Conservation (phyloP, 92 coral and sea anemone genomes). For the Paramuricea clavata region DNA sequence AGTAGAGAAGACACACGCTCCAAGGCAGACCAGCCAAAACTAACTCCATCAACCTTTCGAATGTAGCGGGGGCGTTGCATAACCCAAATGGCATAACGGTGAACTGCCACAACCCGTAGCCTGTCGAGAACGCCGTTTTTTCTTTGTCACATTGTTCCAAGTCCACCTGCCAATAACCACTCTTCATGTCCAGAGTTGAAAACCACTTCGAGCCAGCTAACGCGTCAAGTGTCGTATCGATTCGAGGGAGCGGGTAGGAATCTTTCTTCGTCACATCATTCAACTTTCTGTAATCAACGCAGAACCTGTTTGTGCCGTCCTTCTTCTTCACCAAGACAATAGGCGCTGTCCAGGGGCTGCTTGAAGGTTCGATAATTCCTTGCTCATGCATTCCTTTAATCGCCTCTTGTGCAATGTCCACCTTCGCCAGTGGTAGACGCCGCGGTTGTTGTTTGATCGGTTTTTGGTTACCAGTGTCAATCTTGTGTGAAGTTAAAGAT, state of each 20-base stretch:
- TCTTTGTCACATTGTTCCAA: too few species aligned
- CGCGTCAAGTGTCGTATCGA: neutral
- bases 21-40: too few species aligned
- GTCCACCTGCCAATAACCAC: too few species aligned
- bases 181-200: too few species aligned
- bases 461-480: conserved; percentile 20
- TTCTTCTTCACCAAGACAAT: neutral
- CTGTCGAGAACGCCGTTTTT: too few species aligned
- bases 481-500: neutral
- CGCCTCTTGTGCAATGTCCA: neutral
- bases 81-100: too few species aligned
- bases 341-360: neutral
- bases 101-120: too few species aligned
- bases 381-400: neutral
- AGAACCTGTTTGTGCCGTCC: neutral
- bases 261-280: neutral
- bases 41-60: too few species aligned
- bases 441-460: conserved; percentile 19
- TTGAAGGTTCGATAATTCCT: neutral
- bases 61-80: too few species aligned
- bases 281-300: neutral
- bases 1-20: too few species aligned
- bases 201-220: neutral
- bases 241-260: neutral
- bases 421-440: neutral